Evolutionary conservation across 1,140 invertebrate species (phyloP).

Genomic region (Rhynchophorus ferrugineus): DNA sequence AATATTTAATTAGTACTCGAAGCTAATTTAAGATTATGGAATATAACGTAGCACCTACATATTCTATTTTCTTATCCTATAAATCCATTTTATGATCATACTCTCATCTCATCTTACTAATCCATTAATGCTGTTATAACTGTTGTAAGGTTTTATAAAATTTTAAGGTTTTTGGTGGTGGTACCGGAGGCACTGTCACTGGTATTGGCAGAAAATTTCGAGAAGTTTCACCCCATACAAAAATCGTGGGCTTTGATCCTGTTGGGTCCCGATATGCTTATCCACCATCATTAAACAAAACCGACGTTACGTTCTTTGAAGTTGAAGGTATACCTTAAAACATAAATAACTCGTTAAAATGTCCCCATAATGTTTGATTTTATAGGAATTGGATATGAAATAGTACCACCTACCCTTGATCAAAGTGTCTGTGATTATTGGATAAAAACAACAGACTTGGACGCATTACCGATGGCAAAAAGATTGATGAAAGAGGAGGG

Average conservation of each 20-base stretch:
- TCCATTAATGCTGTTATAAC: too few species aligned
- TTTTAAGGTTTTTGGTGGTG: conserved; percentile 59
- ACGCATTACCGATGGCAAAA: conserved; percentile 73
- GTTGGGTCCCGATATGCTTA: conserved; percentile 77
- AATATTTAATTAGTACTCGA: too few species aligned
- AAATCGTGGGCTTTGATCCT: conserved; percentile 81
- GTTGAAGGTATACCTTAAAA: conserved; percentile 54
- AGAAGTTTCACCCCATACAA: conserved; percentile 55
- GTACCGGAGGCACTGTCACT: conserved; percentile 85
- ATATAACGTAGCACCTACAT: too few species aligned
- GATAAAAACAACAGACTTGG: conserved; percentile 76
- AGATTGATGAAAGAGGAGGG: conserved; percentile 88
- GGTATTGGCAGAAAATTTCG: conserved; percentile 84
- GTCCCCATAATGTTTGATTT: too few species aligned
- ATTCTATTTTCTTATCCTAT: too few species aligned
- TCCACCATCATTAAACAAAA: conserved; percentile 60
- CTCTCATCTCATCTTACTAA: too few species aligned
- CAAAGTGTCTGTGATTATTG: conserved; percentile 73
- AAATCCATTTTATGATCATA: too few species aligned
- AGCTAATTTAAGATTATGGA: too few species aligned
- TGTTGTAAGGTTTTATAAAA: too few species aligned
- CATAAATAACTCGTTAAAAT: too few species aligned
- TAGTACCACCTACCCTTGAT: conserved; percentile 85
- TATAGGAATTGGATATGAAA: conserved; percentile 82
- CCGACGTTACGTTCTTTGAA: conserved; percentile 66